A percentile compares a stretch with the other conserved stretches of the same genome.
phyloP scores from a whole-genome alignment of 2,797 vertebrate genomes.

The Hipposideros larvatus region DNA sequence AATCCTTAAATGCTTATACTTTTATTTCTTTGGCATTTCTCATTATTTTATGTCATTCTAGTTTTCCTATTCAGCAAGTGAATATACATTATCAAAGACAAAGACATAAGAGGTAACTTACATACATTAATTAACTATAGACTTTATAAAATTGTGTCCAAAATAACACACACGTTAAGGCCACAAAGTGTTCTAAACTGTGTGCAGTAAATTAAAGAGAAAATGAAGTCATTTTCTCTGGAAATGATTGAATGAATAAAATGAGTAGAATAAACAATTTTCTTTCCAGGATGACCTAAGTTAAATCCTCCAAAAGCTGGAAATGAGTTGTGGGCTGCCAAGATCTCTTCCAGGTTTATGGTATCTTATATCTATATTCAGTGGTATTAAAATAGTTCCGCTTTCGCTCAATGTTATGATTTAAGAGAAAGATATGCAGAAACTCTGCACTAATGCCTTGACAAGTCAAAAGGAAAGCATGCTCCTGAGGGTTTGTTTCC shows the following conservation, averaged over 20 bases:
- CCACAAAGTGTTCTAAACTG: slow-evolving; percentile 27
- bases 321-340: slow-evolving; percentile 2
- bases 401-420: slow-evolving; percentile 36
- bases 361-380: neutral
- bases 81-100: neutral
- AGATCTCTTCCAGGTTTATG: slow-evolving; percentile 32
- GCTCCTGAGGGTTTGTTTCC: slow-evolving; percentile 36
- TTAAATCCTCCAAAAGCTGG: slow-evolving; percentile 34
- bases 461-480: slow-evolving; percentile 37
- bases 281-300: neutral
- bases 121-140: neutral
- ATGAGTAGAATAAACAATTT: slow-evolving; percentile 56
- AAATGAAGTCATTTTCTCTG: slow-evolving; percentile 27
- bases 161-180: neutral
- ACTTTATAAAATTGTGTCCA: neutral
- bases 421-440: slow-evolving; percentile 32
- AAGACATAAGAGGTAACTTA: slow-evolving; percentile 15
- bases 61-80: neutral
- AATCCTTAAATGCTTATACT: neutral
- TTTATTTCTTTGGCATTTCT: slow-evolving; percentile 33
- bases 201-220: slow-evolving; percentile 38
- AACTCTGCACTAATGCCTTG: neutral
- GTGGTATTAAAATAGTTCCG: slow-evolving; percentile 59
- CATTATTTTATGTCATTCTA: neutral
- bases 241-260: slow-evolving; percentile 55